Conservation (phyloP, 1,140 invertebrate species). For the Brachionus manjavacas region DNA sequence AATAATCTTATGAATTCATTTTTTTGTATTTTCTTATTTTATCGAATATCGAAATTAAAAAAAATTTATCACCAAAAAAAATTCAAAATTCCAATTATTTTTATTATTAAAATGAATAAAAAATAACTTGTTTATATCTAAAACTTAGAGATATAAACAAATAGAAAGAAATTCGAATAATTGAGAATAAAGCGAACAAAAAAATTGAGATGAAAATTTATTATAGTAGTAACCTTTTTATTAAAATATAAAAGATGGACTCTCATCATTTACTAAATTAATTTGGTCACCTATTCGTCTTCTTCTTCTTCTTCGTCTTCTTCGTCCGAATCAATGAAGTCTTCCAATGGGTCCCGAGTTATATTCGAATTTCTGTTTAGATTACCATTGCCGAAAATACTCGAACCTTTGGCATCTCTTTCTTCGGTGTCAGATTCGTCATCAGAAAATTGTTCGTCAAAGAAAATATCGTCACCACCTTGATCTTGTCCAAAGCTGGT, state of each 20-base stretch:
- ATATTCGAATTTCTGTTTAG: constrained; percentile 26
- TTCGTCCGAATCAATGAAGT: constrained; percentile 17
- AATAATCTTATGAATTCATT: no score
- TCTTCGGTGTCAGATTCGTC: constrained; percentile 17
- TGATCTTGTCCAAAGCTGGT: neutral
- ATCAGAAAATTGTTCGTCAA: constrained; percentile 26
- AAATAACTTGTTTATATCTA: neutral
- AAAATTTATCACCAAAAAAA: neutral
- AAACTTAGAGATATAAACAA: neutral
- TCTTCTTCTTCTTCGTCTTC: constrained; percentile 38
- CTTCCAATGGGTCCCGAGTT: neutral
- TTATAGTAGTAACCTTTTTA: neutral
- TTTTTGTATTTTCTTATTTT: no score
- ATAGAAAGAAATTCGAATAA: neutral
- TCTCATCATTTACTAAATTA: neutral
- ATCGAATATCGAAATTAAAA: no score
- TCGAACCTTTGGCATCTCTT: neutral
- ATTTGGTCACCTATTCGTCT: neutral
- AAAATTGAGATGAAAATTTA: neutral
- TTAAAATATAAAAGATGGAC: neutral
- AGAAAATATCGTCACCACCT: constrained; percentile 28
- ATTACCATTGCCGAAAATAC: constrained; percentile 2
- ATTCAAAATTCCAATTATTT: neutral
- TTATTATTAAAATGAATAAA: neutral
- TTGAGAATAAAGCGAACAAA: neutral